phyloP scores from a whole-genome alignment of 37 sponge, comb jelly and placozoan genomes.

The Oopsacas minuta region DNA sequence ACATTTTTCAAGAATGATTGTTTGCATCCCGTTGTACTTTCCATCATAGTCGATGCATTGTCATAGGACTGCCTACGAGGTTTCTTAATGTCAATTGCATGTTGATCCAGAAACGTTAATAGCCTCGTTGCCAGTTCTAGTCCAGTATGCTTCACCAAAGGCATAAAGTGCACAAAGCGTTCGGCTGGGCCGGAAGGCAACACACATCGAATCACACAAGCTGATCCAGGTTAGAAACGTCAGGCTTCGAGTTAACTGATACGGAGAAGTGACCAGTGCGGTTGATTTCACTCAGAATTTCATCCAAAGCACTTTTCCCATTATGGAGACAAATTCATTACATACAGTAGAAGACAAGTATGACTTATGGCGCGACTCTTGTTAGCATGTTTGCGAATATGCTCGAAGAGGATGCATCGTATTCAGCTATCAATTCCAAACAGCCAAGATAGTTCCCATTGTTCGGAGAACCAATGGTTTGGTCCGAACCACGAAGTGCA shows the following conservation, averaged over 20 bases:
- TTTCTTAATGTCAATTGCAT: slow-evolving; percentile 21
- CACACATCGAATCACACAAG: slow-evolving; percentile 19
- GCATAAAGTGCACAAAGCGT: slow-evolving; percentile 24
- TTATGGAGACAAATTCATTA: slow-evolving; percentile 8
- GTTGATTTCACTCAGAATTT: slow-evolving; percentile 3
- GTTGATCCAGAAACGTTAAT: background rate
- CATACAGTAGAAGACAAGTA: slow-evolving; percentile 25
- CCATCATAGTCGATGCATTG: slow-evolving; percentile 21
- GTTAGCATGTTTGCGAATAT: slow-evolving; percentile 27
- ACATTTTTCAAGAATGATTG: slow-evolving; percentile 21
- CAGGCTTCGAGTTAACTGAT: slow-evolving; percentile 21
- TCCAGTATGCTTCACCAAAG: slow-evolving; percentile 8
- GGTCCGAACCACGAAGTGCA: slow-evolving; percentile 19
- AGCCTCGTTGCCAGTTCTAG: slow-evolving; percentile 21
- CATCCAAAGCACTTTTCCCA: slow-evolving; percentile 1
- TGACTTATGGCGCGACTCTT: slow-evolving; percentile 19
- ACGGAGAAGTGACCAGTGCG: slow-evolving; percentile 14
- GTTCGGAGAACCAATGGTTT: slow-evolving; percentile 15
- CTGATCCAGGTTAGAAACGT: slow-evolving; percentile 13
- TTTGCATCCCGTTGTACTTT: background rate
- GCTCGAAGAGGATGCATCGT: slow-evolving; percentile 11
- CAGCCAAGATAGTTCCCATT: slow-evolving; percentile 29
- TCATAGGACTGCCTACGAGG: slow-evolving; percentile 23
- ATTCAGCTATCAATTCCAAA: slow-evolving; percentile 21
- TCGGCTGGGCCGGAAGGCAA: background rate